Evolutionary conservation across 2,113 vertebrate species (phyloP), one percentile per base, ranked within the genome.

Genomic region (Albula glossodonta): DNA sequence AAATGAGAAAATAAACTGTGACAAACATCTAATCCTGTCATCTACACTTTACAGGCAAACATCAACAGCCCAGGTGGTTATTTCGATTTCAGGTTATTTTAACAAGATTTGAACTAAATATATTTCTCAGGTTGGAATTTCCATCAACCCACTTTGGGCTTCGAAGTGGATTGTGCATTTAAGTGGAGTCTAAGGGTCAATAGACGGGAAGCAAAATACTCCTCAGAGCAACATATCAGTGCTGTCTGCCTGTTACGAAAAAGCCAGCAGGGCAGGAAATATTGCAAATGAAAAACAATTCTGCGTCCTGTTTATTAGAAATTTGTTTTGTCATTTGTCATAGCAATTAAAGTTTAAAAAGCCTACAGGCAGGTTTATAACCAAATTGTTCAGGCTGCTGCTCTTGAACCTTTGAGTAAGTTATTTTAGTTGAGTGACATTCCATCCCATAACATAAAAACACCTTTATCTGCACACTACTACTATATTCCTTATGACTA

Each of bases 171-270:
- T 74, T 10, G 10, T 70, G 63, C 31, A 41, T 41, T 22, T 13
- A 22, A 70, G 8, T 22, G 11, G 63, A 70, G 70, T 25, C 80
- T 12, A 66, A 57, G 56, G 56, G 57, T 85, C 77, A 80, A 17
- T 52, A 80, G 78, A 85, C 17, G 31, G 17, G 53, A 52, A 85
- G 56, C n/a, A 17, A 51, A 57, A 17, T 25, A 50, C 84, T 85
- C 56, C 41, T 80, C 31, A 85, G 51, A 49, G 31, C 48, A 22
- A 51, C 78, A 63, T 78, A 25, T 15, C n/a, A 56, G n/a, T 19
- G 51, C 52, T 50, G 25, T 49, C 10, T 81, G 84, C 63, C 81
- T 85, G 48, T 25, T 81, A 25, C 81, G 84, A 51, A 85, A 81
- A 48, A 5, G 77, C 22, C 56, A 5, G 77, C 22, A 84, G 1